phyloP scores from a whole-genome alignment of 2,797 vertebrate genomes.

The Merluccius polli region DNA sequence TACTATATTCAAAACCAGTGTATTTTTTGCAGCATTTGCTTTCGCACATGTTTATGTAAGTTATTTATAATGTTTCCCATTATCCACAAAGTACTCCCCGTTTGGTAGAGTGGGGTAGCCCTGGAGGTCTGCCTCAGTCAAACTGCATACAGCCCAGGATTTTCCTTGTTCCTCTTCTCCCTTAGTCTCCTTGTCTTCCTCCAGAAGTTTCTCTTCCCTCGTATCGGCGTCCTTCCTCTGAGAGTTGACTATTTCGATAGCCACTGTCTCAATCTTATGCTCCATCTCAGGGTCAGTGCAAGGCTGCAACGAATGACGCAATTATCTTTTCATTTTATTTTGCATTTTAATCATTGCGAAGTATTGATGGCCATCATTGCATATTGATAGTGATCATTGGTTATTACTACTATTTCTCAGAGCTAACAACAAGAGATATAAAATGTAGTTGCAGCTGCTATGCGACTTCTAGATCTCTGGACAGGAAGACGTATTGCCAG shows the following conservation, averaged over 20 bases:
- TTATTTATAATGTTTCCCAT: not conserved
- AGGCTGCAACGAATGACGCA: not conserved
- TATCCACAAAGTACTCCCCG: not conserved
- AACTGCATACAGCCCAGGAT: not conserved
- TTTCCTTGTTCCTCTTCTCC: not conserved
- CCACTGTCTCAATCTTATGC: slow-evolving; percentile 21
- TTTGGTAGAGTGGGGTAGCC: not conserved
- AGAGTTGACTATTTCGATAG: slow-evolving; percentile 36
- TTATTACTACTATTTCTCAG: no score
- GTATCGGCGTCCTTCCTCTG: slow-evolving; percentile 12
- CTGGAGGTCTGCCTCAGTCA: not conserved
- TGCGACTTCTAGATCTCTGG: not conserved
- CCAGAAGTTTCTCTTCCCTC: slow-evolving; percentile 5
- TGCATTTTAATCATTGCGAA: not conserved
- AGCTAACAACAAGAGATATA: no score
- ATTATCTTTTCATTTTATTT: not conserved
- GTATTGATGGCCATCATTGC: not conserved
- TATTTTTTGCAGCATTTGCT: not conserved
- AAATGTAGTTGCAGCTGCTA: no score
- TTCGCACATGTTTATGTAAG: not conserved
- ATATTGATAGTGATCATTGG: not conserved
- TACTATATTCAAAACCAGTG: not conserved
- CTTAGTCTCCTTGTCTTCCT: not conserved
- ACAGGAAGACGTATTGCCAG: not conserved
- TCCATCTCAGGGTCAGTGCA: slow-evolving; percentile 22